Evolutionary conservation across 2,797 vertebrate species (phyloP).

Genomic region (Megaceryle alcyon): DNA sequence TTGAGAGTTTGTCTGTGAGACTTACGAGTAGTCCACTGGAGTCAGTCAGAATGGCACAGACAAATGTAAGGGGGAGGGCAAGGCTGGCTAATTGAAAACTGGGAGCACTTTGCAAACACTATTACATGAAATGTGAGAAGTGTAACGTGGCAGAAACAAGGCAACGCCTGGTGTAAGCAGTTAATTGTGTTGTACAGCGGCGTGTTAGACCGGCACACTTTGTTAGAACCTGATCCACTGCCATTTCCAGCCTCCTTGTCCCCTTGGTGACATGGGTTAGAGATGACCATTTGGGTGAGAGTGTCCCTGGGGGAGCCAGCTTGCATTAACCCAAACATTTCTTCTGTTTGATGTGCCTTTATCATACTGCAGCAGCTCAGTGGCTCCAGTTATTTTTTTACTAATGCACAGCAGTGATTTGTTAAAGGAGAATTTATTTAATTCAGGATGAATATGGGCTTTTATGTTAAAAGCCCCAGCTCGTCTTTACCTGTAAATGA

Average conservation of each 20-base stretch:
- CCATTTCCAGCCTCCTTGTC: slow-evolving; percentile 77
- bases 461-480: slow-evolving; percentile 41
- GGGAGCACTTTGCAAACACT: slow-evolving; percentile 89
- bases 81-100: slow-evolving; percentile 88
- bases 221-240: slow-evolving; percentile 80
- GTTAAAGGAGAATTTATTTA: slow-evolving; percentile 55
- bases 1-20: not conserved
- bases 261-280: slow-evolving; percentile 47
- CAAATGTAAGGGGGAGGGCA: slow-evolving; percentile 71
- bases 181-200: slow-evolving; percentile 87
- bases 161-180: slow-evolving; percentile 86
- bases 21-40: not conserved
- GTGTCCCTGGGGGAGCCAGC: not conserved
- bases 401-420: slow-evolving; percentile 52
- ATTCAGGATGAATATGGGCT: slow-evolving; percentile 21
- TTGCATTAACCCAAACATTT: slow-evolving; percentile 41
- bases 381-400: slow-evolving; percentile 11
- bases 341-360: slow-evolving; percentile 11
- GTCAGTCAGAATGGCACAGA: slow-evolving; percentile 74
- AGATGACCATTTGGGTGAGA: slow-evolving; percentile 34
- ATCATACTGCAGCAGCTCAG: not conserved
- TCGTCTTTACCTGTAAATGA: slow-evolving; percentile 54
- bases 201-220: slow-evolving; percentile 81
- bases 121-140: slow-evolving; percentile 92
- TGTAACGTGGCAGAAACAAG: slow-evolving; percentile 83